phyloP scores from a whole-genome alignment of 2,797 vertebrate species.

The Falco cherrug region DNA sequence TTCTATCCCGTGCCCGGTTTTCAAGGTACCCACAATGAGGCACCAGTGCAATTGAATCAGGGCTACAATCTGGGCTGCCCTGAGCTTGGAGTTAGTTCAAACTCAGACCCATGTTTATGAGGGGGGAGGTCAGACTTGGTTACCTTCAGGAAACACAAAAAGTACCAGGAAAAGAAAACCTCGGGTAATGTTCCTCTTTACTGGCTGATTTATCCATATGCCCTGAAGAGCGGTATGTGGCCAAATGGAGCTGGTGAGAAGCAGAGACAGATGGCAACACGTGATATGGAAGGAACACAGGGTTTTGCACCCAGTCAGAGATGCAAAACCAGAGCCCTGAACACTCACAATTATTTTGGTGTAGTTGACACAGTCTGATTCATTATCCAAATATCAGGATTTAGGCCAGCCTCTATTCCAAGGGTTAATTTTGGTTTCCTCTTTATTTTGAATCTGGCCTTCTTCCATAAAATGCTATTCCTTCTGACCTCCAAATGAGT shows the following conservation, averaged over 20 bases:
- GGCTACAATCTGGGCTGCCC: not conserved
- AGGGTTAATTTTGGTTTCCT: not conserved
- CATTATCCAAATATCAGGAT: not conserved
- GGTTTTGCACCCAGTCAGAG: slow-evolving; percentile 52
- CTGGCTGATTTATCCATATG: not conserved
- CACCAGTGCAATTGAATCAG: not conserved
- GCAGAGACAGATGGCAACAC: slow-evolving; percentile 57
- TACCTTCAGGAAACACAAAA: not conserved
- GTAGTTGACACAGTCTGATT: not conserved
- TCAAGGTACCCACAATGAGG: not conserved
- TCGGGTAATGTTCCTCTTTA: not conserved
- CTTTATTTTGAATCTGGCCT: not conserved
- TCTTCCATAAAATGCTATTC: not conserved
- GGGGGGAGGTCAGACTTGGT: not conserved
- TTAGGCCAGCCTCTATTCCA: not conserved
- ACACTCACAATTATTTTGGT: not conserved
- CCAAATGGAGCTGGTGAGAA: slow-evolving; percentile 23
- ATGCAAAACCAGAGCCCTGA: not conserved
- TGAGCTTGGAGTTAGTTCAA: not conserved
- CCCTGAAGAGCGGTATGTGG: not conserved
- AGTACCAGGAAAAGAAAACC: not conserved
- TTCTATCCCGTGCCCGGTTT: not conserved
- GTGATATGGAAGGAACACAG: slow-evolving; percentile 42
- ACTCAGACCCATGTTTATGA: not conserved
- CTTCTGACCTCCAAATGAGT: not conserved